phyloP scores from a whole-genome alignment of 2,888 invertebrate genomes.

The Adelognathus sp. region DNA sequence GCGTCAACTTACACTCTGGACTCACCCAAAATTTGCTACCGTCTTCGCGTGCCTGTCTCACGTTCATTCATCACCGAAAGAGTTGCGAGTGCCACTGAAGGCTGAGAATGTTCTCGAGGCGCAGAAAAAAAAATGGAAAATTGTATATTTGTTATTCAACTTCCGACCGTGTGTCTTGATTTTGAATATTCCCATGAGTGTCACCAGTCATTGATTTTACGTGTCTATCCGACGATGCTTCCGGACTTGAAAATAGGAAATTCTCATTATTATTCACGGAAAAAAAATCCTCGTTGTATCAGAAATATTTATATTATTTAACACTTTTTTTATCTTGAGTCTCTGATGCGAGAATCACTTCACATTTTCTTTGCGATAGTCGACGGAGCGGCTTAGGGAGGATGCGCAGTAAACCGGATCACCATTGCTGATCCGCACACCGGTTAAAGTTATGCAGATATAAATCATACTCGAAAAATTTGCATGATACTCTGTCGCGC shows the following conservation, averaged over 20 bases:
- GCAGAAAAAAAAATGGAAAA: not conserved
- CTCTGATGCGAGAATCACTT: no score
- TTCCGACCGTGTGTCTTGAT: no score
- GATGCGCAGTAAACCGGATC: not conserved
- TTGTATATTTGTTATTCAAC: no score
- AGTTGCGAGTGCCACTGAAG: slow-evolving; percentile 19
- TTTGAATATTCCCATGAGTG: no score
- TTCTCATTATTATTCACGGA: no score
- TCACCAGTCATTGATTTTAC: no score
- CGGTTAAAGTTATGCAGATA: slow-evolving; percentile 6
- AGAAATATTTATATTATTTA: no score
- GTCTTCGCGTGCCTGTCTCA: slow-evolving; percentile 36
- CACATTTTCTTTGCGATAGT: not conserved
- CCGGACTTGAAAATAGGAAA: no score
- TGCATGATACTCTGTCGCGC: slow-evolving; percentile 21
- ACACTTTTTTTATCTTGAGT: no score
- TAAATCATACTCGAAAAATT: not conserved
- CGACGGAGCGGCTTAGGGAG: not conserved
- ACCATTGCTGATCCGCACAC: not conserved
- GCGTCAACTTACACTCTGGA: slow-evolving; percentile 39
- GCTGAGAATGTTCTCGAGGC: not conserved
- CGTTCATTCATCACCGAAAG: slow-evolving; percentile 48
- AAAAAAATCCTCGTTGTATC: no score
- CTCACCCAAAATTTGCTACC: slow-evolving; percentile 39
- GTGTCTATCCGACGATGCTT: no score